These are phyloP conservation scores for Leptatherina wallacei DNA, from an alignment of 2,797 vertebrate genomes.

Conservation along the genomic window DNA sequence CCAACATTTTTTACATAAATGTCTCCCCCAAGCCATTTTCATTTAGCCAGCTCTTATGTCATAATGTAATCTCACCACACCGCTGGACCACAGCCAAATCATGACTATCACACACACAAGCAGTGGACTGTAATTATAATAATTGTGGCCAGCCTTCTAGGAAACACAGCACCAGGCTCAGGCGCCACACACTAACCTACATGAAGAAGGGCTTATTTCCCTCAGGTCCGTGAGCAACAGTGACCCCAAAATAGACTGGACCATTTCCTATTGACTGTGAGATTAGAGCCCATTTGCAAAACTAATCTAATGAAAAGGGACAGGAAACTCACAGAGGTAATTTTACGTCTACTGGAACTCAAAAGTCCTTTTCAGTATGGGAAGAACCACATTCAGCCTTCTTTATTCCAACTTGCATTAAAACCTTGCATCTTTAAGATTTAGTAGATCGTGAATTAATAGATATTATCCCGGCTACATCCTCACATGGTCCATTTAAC, in stretches of 20 bases:
- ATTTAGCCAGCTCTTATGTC: constrained; percentile 50
- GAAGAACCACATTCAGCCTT: not conserved
- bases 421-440: not conserved
- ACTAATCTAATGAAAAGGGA: constrained; percentile 56
- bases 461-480: not conserved
- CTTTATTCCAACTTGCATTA: not conserved
- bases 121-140: constrained; percentile 43
- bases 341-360: constrained; percentile 35
- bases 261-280: constrained; percentile 59
- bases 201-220: constrained; percentile 36
- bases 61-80: constrained; percentile 47
- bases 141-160: constrained; percentile 46
- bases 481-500: not conserved
- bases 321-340: constrained; percentile 40
- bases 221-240: constrained; percentile 10
- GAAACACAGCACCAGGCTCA: constrained; percentile 31
- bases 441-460: not conserved
- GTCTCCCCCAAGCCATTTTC: constrained; percentile 33
- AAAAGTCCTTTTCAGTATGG: not conserved
- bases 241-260: constrained; percentile 36
- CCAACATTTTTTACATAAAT: constrained; percentile 27
- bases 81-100: constrained; percentile 30
- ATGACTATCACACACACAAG: constrained; percentile 24
- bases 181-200: constrained; percentile 42
- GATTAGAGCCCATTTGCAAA: constrained; percentile 57